Percentiles rank a stretch among this genome's conserved stretches.
These are phyloP conservation scores for Streblospio benedicti DNA, from an alignment of 1,140 invertebrate genomes.

Conservation along the genomic window DNA sequence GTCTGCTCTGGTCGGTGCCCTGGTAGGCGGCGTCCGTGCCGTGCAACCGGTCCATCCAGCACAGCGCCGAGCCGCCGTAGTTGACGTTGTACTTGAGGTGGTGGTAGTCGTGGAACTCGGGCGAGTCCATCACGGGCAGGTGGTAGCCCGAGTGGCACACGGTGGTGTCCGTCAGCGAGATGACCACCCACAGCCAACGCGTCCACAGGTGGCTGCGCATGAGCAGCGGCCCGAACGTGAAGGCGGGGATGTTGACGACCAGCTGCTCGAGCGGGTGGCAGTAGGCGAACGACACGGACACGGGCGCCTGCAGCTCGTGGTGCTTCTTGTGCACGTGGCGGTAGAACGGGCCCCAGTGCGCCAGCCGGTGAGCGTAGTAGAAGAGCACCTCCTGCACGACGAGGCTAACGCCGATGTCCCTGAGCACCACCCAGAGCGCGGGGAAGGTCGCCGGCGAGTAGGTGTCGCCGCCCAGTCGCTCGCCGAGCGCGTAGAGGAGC, in stretches of 20 bases:
- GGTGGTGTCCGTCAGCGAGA: neutral
- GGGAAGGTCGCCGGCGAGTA: too few relatives aligned
- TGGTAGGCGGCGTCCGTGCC: conserved; percentile 22
- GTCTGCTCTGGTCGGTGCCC: conserved; percentile 29
- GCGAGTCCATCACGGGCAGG: conserved; percentile 18
- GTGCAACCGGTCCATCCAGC: conserved; percentile 23
- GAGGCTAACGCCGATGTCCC: neutral
- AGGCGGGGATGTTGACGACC: neutral
- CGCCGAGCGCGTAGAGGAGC: too few relatives aligned
- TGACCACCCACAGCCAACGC: neutral
- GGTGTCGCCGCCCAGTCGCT: too few relatives aligned
- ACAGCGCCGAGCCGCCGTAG: conserved; percentile 20
- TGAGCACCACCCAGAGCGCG: neutral
- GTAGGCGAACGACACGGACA: conserved; percentile 21
- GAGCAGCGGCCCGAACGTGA: too few relatives aligned
- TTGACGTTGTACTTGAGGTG: conserved; percentile 24
- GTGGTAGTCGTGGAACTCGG: conserved; percentile 24
- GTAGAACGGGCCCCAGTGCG: too few relatives aligned
- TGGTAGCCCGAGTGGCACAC: conserved; percentile 21
- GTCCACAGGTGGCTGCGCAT: neutral
- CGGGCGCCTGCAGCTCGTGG: conserved; percentile 22
- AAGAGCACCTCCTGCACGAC: conserved; percentile 1
- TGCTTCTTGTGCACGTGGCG: conserved; percentile 21
- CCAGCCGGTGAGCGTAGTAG: conserved; percentile 1
- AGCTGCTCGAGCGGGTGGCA: conserved; percentile 23